Evolutionary conservation across 2,113 vertebrate species (phyloP), one percentile per base, ranked within the genome.

Genomic region (Myrmecobius fasciatus): DNA sequence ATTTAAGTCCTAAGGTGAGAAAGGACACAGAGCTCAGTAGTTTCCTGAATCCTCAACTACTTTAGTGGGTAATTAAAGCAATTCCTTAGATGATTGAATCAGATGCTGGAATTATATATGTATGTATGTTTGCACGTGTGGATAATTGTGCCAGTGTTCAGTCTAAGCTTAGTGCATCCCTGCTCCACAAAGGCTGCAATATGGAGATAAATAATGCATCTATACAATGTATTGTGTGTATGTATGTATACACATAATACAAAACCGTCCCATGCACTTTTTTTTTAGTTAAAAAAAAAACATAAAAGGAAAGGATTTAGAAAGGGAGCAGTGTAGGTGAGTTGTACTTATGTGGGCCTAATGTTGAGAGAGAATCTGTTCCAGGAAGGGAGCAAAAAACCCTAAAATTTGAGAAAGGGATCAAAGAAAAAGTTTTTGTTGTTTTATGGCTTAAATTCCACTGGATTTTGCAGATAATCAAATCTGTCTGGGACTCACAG

Each of bases 1-100:
- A 94, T 51, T 60, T 24, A 52, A 83, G 67, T 60, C 56, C 95
- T 94, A 95, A 89, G 52, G 24, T 8, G 75, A 90, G 25, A n/a
- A 48, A 51, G 53, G 28, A 53, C 93, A 56, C 53, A n/a, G 89
- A 97, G 89, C 10, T 43, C 52, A 91, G 67, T 0, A 11, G 94
- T 90, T 49, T 43, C 3, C 8, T 17, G 47, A 51, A 90, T 26
- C 46, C 89, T 90, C 46, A 51, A 48, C 47, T 48, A 89, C 10
- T 31, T 51, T 51, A 89, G 93, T 5, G 88, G 90, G 90, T 47
- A 51, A 93, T 91, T 94, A 43, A 1, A 88, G 92, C 46, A 92
- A 67, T 48, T 53, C 47, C 43, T 92, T 43, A 28, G 3, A 25
- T 36, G 89, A 89, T 46, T 14, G 43, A 22, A 24, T 67, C 20